These are phyloP conservation scores for Platichthys stellatus DNA, from an alignment of 2,113 vertebrate species.

Conservation along the genomic window DNA sequence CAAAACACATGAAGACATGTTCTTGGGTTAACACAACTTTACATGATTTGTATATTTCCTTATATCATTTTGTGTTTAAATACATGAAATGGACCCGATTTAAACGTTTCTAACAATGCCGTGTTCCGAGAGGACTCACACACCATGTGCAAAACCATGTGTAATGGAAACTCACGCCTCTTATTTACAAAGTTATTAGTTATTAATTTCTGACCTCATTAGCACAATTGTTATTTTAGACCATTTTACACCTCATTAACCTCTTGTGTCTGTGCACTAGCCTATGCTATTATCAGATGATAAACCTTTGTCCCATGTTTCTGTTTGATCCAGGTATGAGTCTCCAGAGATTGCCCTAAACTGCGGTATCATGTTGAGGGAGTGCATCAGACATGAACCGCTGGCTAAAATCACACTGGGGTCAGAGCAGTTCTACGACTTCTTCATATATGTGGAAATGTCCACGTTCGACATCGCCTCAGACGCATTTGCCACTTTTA, in stretches of 20 bases:
- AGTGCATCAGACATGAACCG: slow-evolving; percentile 95
- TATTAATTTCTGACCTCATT: no score
- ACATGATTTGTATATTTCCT: no score
- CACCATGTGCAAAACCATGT: no score
- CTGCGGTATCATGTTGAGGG: slow-evolving; percentile 97
- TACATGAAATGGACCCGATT: no score
- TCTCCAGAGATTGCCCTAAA: slow-evolving; percentile 93
- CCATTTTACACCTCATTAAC: neutral
- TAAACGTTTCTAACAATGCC: no score
- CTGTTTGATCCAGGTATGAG: slow-evolving; percentile 87
- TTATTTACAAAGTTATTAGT: no score
- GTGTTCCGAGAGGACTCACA: no score
- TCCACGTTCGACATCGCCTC: slow-evolving; percentile 99
- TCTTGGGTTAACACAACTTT: no score
- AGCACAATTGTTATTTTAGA: no score
- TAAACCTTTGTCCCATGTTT: neutral
- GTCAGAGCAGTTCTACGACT: slow-evolving; percentile 94
- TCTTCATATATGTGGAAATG: slow-evolving; percentile 98
- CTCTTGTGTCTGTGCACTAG: neutral
- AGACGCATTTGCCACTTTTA: slow-evolving; percentile 98
- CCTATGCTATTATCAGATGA: neutral
- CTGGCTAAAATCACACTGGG: slow-evolving; percentile 94
- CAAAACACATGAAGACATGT: neutral
- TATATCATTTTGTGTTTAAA: no score
- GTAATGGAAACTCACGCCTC: no score